These are phyloP conservation scores for Vombatus ursinus DNA, from an alignment of 2,113 vertebrate genomes.

Conservation along the genomic window DNA sequence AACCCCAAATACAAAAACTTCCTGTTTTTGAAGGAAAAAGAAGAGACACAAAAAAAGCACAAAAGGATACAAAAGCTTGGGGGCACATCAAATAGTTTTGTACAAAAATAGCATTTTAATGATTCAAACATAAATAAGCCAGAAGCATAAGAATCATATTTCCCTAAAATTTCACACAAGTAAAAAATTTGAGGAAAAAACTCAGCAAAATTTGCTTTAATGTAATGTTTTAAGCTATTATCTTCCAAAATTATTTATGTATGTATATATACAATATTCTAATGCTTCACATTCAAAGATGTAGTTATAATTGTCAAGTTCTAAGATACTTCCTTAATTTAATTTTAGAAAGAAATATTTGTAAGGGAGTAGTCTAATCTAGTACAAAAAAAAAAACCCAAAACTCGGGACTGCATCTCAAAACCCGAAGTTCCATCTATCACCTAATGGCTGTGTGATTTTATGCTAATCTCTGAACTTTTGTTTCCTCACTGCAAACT, in stretches of 20 bases:
- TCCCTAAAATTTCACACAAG: slow-evolving; percentile 7
- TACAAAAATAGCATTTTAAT: slow-evolving; percentile 47
- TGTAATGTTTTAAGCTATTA: slow-evolving; percentile 13
- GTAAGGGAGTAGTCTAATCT: neutral
- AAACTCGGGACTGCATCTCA: neutral
- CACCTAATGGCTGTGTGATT: neutral
- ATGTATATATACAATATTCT: neutral
- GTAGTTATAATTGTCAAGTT: neutral
- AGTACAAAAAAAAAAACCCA: neutral
- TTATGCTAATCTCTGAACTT: neutral
- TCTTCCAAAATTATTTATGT: neutral
- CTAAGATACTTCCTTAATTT: neutral
- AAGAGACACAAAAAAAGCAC: neutral
- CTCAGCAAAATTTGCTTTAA: slow-evolving; percentile 28
- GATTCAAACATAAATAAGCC: slow-evolving; percentile 41
- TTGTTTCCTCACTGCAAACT: neutral
- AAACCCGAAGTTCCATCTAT: neutral
- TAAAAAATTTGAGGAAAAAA: slow-evolving; percentile 22
- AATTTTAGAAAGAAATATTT: neutral
- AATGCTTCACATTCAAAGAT: neutral
- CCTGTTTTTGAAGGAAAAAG: slow-evolving; percentile 1
- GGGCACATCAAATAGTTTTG: slow-evolving; percentile 36
- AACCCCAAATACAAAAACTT: neutral
- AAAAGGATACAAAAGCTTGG: slow-evolving; percentile 40
- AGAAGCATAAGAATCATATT: slow-evolving; percentile 52